Conservation (phyloP, 2,113 vertebrate genomes). For the Ailurus styani region DNA sequence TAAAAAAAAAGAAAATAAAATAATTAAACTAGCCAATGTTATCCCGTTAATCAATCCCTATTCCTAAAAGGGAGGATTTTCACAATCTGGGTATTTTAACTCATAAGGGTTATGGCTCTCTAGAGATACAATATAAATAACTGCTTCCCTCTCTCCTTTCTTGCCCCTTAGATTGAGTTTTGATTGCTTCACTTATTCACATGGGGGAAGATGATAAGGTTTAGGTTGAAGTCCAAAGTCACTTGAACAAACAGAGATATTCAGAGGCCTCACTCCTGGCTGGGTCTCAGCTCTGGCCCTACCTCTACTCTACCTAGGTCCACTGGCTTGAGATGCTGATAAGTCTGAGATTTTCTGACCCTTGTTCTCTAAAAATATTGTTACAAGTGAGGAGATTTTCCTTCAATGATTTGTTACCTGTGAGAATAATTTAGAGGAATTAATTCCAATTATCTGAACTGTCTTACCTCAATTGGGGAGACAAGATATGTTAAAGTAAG, state of each 20-base stretch:
- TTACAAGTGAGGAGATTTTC: neutral
- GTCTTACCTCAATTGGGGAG: neutral
- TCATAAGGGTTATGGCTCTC: neutral
- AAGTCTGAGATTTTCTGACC: neutral
- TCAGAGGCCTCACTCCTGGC: neutral
- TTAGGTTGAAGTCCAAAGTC: neutral
- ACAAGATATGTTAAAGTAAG: neutral
- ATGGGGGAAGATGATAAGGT: neutral
- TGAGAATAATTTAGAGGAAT: neutral
- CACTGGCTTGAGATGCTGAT: neutral
- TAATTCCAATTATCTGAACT: neutral
- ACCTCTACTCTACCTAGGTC: neutral
- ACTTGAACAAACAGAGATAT: neutral
- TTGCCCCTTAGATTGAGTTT: neutral
- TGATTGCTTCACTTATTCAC: neutral
- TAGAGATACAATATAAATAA: neutral
- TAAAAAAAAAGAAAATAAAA: no score
- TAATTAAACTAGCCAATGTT: neutral
- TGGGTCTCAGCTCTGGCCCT: neutral
- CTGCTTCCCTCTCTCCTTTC: accelerated
- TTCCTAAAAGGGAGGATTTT: neutral
- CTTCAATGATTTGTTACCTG: neutral
- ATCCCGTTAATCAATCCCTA: neutral
- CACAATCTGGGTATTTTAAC: neutral
- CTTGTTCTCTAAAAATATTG: neutral